phyloP scores from a whole-genome alignment of 2,888 invertebrate species.

The Conistra vaccinii region DNA sequence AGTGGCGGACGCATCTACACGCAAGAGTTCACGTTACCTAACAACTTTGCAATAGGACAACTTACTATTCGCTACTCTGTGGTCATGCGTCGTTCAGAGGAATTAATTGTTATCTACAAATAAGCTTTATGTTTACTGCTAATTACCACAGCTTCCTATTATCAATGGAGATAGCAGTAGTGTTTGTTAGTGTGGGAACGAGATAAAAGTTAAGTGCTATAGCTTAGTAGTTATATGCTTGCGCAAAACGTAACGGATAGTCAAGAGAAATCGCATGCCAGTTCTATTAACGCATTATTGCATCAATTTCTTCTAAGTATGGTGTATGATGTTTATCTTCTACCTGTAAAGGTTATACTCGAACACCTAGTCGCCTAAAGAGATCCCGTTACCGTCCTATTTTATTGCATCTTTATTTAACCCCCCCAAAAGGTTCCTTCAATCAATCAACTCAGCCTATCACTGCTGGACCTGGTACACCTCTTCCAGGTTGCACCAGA shows the following conservation, averaged over 20 bases:
- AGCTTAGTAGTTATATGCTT: constrained; percentile 15
- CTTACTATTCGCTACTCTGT: neutral
- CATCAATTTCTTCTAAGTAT: constrained; percentile 12
- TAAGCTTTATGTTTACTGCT: constrained; percentile 7
- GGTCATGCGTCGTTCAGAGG: constrained; percentile 2
- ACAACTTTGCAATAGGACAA: constrained; percentile 24
- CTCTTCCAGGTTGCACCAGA: no score
- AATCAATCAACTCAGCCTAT: no score
- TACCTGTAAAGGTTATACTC: neutral
- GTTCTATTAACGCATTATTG: constrained; percentile 11
- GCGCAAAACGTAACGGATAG: constrained; percentile 42
- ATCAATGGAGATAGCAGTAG: constrained; percentile 30
- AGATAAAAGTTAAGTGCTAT: constrained; percentile 20
- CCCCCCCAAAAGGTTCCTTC: no score
- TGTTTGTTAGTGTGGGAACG: constrained; percentile 17
- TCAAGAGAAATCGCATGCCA: constrained; percentile 45
- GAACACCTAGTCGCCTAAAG: neutral
- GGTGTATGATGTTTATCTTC: neutral
- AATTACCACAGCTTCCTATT: constrained; percentile 23
- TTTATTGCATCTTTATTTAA: no score
- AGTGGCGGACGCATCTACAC: constrained; percentile 12
- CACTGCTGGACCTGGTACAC: no score
- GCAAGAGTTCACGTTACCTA: constrained; percentile 41
- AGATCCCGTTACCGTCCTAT: no score
- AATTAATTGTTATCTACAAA: constrained; percentile 21